phyloP scores from a whole-genome alignment of 2,113 vertebrate species.

The Caracal caracal region DNA sequence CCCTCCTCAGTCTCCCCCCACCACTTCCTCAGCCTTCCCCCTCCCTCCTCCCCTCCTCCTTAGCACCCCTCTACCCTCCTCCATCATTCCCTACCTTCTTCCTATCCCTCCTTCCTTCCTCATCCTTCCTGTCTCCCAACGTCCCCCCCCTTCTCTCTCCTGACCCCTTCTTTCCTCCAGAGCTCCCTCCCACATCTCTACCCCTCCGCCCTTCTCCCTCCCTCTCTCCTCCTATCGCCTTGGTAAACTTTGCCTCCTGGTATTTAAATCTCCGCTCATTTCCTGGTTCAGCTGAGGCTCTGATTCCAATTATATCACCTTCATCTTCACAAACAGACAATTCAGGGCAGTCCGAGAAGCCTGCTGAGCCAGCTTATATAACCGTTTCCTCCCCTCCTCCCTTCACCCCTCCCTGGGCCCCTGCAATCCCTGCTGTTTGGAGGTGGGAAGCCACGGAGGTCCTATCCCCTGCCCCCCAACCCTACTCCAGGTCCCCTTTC shows the following conservation, averaged over 20 bases:
- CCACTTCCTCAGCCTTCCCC: neutral
- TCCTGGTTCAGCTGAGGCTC: slow-evolving; percentile 83
- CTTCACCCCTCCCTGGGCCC: neutral
- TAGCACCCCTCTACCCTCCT: neutral
- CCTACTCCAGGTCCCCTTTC: neutral
- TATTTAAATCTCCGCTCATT: slow-evolving; percentile 84
- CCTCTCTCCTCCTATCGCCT: slow-evolving; percentile 60
- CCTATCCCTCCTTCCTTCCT: neutral
- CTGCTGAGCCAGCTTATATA: slow-evolving; percentile 54
- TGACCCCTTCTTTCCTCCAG: neutral
- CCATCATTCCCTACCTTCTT: neutral
- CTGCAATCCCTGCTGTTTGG: neutral
- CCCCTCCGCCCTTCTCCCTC: neutral
- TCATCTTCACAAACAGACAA: slow-evolving; percentile 84
- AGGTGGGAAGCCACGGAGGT: neutral
- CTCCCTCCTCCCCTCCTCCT: neutral
- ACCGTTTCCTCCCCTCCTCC: neutral
- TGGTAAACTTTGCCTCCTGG: slow-evolving; percentile 81
- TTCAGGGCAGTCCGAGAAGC: slow-evolving; percentile 82
- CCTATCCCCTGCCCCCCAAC: too few relatives aligned
- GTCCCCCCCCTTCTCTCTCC: neutral
- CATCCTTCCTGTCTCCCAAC: neutral
- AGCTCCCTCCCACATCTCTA: neutral
- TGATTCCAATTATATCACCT: slow-evolving; percentile 86
- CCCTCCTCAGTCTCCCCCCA: neutral